phyloP scores from a whole-genome alignment of 2,113 vertebrate species.

The Paraplagusia blochii region DNA sequence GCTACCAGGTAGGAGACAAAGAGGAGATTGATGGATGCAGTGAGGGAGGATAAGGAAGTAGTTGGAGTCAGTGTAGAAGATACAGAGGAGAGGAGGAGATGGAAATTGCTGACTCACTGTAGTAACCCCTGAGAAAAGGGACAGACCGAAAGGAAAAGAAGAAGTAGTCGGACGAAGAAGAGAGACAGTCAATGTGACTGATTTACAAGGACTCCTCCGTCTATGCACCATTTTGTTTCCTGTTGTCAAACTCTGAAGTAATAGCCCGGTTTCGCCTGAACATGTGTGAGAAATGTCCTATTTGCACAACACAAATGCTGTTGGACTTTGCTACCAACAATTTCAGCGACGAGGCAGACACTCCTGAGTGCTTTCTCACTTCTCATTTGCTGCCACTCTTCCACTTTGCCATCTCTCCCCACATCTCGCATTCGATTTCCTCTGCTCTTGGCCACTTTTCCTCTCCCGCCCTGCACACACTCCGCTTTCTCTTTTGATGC shows the following conservation, averaged over 20 bases:
- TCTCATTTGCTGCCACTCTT: constrained; percentile 42
- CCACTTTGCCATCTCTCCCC: constrained; percentile 18
- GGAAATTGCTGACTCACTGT: no score
- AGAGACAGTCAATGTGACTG: no score
- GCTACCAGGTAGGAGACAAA: no score
- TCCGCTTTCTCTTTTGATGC: constrained; percentile 47
- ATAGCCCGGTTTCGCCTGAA: constrained; percentile 38
- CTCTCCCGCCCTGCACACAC: constrained; percentile 53
- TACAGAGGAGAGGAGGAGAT: no score
- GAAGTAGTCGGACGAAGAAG: no score
- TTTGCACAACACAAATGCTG: constrained; percentile 29
- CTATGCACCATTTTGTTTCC: constrained; percentile 30
- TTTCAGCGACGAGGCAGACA: constrained; percentile 53
- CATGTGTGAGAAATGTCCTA: constrained; percentile 47
- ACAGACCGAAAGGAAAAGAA: no score
- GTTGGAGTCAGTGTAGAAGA: no score
- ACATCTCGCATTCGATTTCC: constrained; percentile 46
- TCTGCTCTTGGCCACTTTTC: constrained; percentile 41
- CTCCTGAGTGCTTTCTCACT: constrained; percentile 57
- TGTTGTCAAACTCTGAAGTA: constrained; percentile 46
- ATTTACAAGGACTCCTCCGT: background rate
- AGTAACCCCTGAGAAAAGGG: no score
- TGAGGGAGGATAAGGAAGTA: no score
- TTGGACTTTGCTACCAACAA: constrained; percentile 40
- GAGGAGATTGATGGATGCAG: no score